Evolutionary conservation across 1,140 invertebrate species (phyloP), one percentile per base, ranked within the genome.

Genomic region (Drosophila oshimai): DNA sequence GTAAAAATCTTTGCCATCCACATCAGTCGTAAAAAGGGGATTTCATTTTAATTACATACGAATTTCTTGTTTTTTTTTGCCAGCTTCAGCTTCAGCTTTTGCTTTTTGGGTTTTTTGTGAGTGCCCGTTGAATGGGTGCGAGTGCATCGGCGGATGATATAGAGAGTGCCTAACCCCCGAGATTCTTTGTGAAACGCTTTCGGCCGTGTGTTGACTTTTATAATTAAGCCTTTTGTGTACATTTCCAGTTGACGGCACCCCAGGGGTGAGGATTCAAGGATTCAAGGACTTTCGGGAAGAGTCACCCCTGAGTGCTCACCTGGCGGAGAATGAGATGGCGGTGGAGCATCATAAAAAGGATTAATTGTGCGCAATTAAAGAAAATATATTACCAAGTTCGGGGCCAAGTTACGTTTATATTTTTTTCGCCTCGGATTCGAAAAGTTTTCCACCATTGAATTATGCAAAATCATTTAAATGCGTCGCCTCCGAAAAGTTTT

Each of bases 391-490:
- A 39, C 53, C 62, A 65, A 65, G 62, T 65, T 31, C 20, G 62
- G 45, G 53, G 39, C 51, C 65, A 62, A 36, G 49, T 53, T 69
- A 74, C 45, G 28, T 34, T 26, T 61, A n/a, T 60, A 12, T 45
- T 68, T 31, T 24, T 18, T 15, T 29, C 6, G 31, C 10, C 6
- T 31, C 33, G 42, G 60, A 65, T 65, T 26, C 41, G 53, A 60
- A 64, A 80, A 80, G 61, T 81, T 81, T 39, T 39, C 22, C 17
- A 22, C 54, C 65, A 80, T 86, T 86, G 81, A 86, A 87, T 87
- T 80, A 86, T 86, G 80, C 81, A 86, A 86, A 86, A 84, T 80
- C 80, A 75, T 84, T 84, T 84, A 86, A 84, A 86, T 86, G 80
- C 80, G 78, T 58, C 78, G 78, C 78, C 65, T n/a, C 31, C 46